Conservation (phyloP, 2,113 vertebrate species). For the Mola mola region DNA sequence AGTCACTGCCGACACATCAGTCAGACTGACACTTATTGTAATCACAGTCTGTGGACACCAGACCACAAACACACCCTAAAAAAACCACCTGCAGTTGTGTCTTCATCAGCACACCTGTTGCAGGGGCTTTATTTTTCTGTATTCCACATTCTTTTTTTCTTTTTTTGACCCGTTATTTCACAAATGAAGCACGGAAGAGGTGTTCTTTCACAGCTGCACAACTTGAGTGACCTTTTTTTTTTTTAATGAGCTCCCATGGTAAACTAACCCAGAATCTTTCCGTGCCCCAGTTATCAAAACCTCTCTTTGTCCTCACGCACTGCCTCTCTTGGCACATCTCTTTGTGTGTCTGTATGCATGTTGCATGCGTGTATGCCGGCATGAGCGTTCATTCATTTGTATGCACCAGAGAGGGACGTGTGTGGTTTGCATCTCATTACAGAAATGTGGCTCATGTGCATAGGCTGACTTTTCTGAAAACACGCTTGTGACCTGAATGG, state of each 20-base stretch:
- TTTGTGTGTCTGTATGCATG: background rate
- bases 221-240: conserved; percentile 38
- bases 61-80: conserved; percentile 20
- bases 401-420: background rate
- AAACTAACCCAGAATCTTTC: conserved; percentile 57
- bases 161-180: conserved; percentile 25
- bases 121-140: background rate
- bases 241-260: conserved; percentile 31
- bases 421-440: background rate
- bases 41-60: conserved; percentile 34
- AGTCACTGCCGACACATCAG: conserved; percentile 36
- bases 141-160: background rate
- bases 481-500: background rate
- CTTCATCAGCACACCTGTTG: conserved; percentile 17
- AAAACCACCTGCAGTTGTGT: conserved; percentile 23
- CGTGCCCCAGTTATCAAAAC: conserved; percentile 51
- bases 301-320: conserved; percentile 31
- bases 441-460: conserved; percentile 22
- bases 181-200: conserved; percentile 44
- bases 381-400: background rate
- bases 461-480: background rate
- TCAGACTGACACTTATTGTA: conserved; percentile 38
- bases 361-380: background rate
- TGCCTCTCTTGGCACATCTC: conserved; percentile 2
- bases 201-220: conserved; percentile 52